Conservation (phyloP, 2,797 vertebrate species). For the Acanthurus leucopareius region DNA sequence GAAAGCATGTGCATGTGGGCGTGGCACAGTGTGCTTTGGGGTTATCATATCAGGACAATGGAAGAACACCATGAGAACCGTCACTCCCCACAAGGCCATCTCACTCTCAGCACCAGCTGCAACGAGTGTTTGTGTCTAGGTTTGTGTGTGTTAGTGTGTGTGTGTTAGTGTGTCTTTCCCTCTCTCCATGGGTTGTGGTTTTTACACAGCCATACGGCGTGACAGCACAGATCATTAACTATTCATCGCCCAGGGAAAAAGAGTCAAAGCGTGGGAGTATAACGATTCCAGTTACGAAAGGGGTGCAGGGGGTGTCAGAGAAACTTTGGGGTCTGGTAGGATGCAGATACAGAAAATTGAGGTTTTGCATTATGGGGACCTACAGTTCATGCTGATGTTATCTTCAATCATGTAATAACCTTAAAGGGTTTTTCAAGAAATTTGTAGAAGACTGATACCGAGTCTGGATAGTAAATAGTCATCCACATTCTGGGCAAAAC, state of each 20-base stretch:
- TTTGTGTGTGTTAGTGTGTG: conserved; percentile 51
- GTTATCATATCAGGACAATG: conserved; percentile 81
- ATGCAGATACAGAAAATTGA: conserved; percentile 44
- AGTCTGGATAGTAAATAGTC: not conserved
- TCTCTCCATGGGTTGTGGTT: conserved; percentile 78
- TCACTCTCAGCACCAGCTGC: conserved; percentile 76
- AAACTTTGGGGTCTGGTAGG: conserved; percentile 43
- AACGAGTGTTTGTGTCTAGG: conserved; percentile 64
- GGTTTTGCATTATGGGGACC: conserved; percentile 25
- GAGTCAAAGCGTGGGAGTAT: conserved; percentile 78
- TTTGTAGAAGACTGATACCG: not conserved
- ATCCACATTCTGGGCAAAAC: not conserved
- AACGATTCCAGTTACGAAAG: conserved; percentile 65
- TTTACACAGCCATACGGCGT: conserved; percentile 77
- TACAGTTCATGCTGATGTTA: conserved; percentile 20
- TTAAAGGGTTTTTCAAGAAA: not conserved
- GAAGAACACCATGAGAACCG: conserved; percentile 79
- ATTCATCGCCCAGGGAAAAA: conserved; percentile 80
- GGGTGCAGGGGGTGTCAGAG: conserved; percentile 35
- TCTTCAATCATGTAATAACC: not conserved
- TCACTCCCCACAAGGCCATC: conserved; percentile 75
- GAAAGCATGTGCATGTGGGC: conserved; percentile 49
- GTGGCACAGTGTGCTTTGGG: conserved; percentile 38
- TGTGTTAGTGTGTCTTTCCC: conserved; percentile 26
- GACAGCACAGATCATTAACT: conserved; percentile 83